A percentile compares a stretch with the other conserved stretches of the same genome.
Evolutionary conservation across 1,140 invertebrate species (phyloP).

Genomic region (Luehdorfia chinensis): DNA sequence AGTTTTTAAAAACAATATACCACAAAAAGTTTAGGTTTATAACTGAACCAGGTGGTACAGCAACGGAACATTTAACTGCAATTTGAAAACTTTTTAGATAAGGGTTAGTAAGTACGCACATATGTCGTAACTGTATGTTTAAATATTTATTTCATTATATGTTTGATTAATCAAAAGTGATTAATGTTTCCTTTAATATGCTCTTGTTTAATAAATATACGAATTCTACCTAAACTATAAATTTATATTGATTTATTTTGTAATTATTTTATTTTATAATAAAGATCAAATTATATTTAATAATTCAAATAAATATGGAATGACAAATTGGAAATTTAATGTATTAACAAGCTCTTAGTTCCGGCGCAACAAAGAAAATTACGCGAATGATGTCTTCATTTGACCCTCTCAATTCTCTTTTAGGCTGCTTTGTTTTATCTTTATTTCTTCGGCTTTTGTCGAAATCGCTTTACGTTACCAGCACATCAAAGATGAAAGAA

Average conservation of each 20-base stretch:
- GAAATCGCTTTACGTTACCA: conserved; percentile 41
- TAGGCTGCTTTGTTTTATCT: conserved; percentile 36
- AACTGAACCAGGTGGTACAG: neutral
- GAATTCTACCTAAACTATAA: too few relatives aligned
- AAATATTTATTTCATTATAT: too few relatives aligned
- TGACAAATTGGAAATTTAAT: conserved; percentile 17
- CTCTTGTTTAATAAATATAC: too few relatives aligned
- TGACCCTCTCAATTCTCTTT: conserved; percentile 48
- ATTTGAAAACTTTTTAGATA: conserved; percentile 25
- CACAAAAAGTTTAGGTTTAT: neutral
- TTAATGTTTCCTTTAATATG: too few relatives aligned
- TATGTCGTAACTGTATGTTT: too few relatives aligned
- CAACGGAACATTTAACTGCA: conserved; percentile 6
- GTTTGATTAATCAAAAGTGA: too few relatives aligned
- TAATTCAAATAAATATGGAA: too few relatives aligned
- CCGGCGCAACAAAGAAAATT: conserved; percentile 52
- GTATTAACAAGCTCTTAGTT: conserved; percentile 25
- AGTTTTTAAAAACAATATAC: conserved; percentile 1
- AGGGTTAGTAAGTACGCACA: conserved; percentile 56
- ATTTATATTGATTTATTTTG: too few relatives aligned
- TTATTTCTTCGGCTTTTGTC: conserved; percentile 34
- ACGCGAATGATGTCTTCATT: conserved; percentile 39
- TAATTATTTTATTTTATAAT: too few relatives aligned
- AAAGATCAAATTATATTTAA: too few relatives aligned
- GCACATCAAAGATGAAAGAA: conserved; percentile 41